Conservation (phyloP, 2,888 invertebrate species). For the Yponomeuta plumbellus region DNA sequence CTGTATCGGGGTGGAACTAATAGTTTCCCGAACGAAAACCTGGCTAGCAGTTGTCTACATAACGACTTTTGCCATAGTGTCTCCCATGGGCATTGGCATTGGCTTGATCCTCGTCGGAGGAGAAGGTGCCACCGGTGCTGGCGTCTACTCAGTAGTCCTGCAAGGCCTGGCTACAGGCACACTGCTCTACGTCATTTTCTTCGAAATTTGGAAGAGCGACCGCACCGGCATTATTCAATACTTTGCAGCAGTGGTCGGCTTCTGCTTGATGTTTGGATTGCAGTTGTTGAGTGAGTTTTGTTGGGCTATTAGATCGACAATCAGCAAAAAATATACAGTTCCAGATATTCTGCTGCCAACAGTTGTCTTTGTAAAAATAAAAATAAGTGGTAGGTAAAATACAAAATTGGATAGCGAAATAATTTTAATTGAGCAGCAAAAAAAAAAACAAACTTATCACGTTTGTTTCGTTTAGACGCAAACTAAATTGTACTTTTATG, state of each 20-base stretch:
- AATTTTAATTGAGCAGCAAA: too few species aligned
- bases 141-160: conserved; percentile 79
- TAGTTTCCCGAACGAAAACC: conserved; percentile 81
- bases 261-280: conserved; percentile 83
- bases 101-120: conserved; percentile 81
- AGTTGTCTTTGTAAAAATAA: too few species aligned
- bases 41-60: conserved; percentile 80
- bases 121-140: conserved; percentile 74
- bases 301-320: too few species aligned
- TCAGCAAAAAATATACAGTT: too few species aligned
- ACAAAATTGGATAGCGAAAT: too few species aligned
- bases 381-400: too few species aligned
- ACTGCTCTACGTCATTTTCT: conserved; percentile 96
- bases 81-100: conserved; percentile 87
- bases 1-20: conserved; percentile 90
- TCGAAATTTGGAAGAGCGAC: conserved; percentile 86
- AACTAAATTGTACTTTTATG: too few species aligned
- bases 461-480: too few species aligned
- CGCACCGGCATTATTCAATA: conserved; percentile 80
- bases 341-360: too few species aligned
- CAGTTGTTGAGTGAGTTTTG: conserved; percentile 76
- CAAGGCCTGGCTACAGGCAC: conserved; percentile 96
- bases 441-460: too few species aligned
- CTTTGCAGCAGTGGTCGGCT: conserved; percentile 81
- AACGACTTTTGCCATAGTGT: conserved; percentile 85